Evolutionary conservation across 1,140 invertebrate species (phyloP).

Genomic region (Saxidomus purpurata): DNA sequence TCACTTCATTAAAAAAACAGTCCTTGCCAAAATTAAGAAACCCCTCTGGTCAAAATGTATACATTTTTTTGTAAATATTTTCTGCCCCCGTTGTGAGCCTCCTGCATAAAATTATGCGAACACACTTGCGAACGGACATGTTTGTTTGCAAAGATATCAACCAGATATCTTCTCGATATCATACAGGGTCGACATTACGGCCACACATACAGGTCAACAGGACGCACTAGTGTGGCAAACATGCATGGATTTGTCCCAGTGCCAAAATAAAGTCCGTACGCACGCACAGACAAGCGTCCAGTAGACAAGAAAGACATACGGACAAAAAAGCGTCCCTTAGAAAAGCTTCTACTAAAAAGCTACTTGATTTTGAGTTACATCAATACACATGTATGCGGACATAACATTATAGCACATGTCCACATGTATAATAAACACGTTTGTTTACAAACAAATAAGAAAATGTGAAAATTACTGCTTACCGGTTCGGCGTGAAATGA

Average conservation of each 20-base stretch:
- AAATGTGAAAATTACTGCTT: constrained; percentile 32
- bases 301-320: not conserved
- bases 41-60: too few relatives aligned
- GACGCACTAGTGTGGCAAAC: not conserved
- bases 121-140: constrained; percentile 50
- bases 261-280: not conserved
- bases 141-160: not conserved
- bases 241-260: not conserved
- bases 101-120: constrained; percentile 54
- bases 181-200: not conserved
- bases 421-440: not conserved
- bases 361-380: not conserved
- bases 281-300: constrained; percentile 35
- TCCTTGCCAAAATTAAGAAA: too few relatives aligned
- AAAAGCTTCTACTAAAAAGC: not conserved
- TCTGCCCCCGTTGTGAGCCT: constrained; percentile 35
- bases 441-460: constrained; percentile 58
- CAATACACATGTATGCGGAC: not conserved
- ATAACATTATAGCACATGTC: not conserved
- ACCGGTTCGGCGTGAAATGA: constrained; percentile 10
- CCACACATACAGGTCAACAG: not conserved
- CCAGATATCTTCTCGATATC: not conserved
- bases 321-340: constrained; percentile 13
- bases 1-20: too few relatives aligned
- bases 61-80: too few relatives aligned